Percentiles rank a stretch among this genome's conserved stretches.
Conservation (phyloP, 2,888 invertebrate genomes). For the Ommatoiulus sabulosus region DNA sequence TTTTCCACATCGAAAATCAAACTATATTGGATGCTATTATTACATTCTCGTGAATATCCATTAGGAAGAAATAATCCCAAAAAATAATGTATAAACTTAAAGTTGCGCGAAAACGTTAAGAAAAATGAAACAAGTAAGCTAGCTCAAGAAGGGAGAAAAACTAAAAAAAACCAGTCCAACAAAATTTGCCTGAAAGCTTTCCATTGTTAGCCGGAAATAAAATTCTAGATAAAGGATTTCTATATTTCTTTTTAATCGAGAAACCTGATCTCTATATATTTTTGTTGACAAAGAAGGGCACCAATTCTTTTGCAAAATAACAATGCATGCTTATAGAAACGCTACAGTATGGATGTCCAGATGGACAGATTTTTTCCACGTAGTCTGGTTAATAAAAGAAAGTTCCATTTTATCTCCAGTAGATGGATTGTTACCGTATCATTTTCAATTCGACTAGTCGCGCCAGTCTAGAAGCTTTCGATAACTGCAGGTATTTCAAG, state of each 20-base stretch:
- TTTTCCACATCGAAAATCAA: no score
- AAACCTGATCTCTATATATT: conserved; percentile 36
- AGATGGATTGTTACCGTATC: no score
- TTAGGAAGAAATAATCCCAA: no score
- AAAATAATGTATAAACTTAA: background rate
- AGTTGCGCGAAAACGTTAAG: background rate
- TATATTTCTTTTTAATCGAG: conserved; percentile 42
- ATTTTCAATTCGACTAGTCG: no score
- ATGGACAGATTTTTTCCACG: no score
- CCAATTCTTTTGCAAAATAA: background rate
- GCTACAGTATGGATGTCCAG: background rate
- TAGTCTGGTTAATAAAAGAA: no score
- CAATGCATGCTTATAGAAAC: background rate
- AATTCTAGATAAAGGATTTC: background rate
- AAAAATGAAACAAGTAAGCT: background rate
- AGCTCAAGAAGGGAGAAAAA: background rate
- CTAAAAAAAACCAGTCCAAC: background rate
- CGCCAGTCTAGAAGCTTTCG: no score
- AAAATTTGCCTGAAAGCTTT: conserved; percentile 36
- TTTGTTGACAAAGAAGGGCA: background rate
- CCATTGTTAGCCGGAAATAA: background rate
- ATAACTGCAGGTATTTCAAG: no score
- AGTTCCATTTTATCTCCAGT: no score
- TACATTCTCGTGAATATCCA: no score
- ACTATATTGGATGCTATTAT: no score